These are phyloP conservation scores for Scaptomyza polygonia DNA, from an alignment of 2,888 invertebrate species.

Conservation along the genomic window DNA sequence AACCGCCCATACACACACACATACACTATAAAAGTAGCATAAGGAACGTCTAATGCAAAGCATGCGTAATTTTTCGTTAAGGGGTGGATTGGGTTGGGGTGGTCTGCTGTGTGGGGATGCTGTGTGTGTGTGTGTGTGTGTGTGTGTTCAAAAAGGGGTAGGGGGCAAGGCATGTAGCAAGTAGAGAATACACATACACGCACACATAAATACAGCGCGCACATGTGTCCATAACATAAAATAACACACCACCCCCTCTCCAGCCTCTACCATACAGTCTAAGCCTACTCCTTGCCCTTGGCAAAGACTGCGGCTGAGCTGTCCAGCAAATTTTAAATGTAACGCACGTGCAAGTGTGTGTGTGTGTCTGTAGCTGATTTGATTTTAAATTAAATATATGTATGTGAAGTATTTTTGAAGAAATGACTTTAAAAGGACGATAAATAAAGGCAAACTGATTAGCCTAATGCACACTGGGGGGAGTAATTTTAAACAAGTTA, in stretches of 20 bases:
- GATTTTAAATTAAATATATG: slow-evolving; percentile 32
- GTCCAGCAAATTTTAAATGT: slow-evolving; percentile 74
- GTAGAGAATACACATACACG: background rate
- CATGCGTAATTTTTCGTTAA: slow-evolving; percentile 57
- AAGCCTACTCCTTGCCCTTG: background rate
- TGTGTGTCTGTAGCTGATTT: slow-evolving; percentile 31
- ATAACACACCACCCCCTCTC: background rate
- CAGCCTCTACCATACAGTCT: background rate
- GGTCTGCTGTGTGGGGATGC: background rate
- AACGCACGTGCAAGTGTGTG: slow-evolving; percentile 46
- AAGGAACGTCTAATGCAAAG: slow-evolving; percentile 63
- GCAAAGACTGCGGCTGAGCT: slow-evolving; percentile 51
- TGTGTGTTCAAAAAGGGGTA: slow-evolving; percentile 34
- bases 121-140: slow-evolving; percentile 1
- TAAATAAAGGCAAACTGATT: slow-evolving; percentile 37
- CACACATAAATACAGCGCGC: slow-evolving; percentile 25
- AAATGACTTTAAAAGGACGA: slow-evolving; percentile 31
- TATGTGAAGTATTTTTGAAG: slow-evolving; percentile 16
- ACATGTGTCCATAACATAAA: slow-evolving; percentile 64
- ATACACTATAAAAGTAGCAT: slow-evolving; percentile 27
- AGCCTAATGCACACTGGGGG: slow-evolving; percentile 30
- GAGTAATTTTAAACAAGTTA: slow-evolving; percentile 7
- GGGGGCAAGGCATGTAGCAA: slow-evolving; percentile 4
- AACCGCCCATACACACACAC: slow-evolving; percentile 9
- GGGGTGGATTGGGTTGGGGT: background rate